phyloP scores from a whole-genome alignment of 2,797 vertebrate species.

The Amblyraja radiata region DNA sequence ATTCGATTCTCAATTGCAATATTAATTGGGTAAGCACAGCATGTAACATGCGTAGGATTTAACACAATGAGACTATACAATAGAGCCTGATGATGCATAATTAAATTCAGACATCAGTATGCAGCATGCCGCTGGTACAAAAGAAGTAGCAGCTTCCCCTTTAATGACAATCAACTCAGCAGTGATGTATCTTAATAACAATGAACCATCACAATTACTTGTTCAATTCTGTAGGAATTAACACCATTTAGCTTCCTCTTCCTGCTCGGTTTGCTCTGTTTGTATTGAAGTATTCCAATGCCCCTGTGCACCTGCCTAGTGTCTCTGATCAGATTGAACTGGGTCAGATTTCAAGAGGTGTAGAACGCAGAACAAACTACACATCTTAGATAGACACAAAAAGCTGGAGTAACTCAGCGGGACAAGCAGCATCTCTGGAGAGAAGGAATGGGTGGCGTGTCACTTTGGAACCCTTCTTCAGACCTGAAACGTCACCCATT shows the following conservation, averaged over 20 bases:
- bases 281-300: neutral
- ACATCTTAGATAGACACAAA: no score
- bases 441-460: no score
- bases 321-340: neutral
- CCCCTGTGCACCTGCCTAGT: neutral
- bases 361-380: neutral
- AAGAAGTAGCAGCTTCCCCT: neutral
- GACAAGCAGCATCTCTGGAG: no score
- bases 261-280: neutral
- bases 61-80: neutral
- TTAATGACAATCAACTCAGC: neutral
- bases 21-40: neutral
- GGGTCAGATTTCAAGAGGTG: neutral
- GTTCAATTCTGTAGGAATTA: neutral
- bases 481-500: no score
- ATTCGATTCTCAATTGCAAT: neutral
- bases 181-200: neutral
- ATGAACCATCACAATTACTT: neutral
- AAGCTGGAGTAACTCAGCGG: no score
- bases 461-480: no score
- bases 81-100: neutral
- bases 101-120: neutral
- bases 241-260: neutral
- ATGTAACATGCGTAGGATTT: neutral
- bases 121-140: neutral